Evolutionary conservation across 2,113 vertebrate genomes (phyloP).

Genomic region (Anarhynchus alexandrinus): DNA sequence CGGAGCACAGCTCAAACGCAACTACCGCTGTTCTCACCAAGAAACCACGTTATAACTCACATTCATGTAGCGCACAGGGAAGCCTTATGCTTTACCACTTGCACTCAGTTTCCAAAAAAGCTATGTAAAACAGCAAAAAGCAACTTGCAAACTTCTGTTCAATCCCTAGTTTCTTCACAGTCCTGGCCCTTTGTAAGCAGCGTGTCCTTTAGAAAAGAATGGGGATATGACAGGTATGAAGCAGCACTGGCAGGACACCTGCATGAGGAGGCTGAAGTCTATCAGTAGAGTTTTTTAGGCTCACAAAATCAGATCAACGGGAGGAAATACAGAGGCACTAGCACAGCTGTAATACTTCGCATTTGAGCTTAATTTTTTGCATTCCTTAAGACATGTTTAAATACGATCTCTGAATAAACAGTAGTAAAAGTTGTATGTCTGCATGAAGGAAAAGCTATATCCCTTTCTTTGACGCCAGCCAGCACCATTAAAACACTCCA

Average conservation of each 20-base stretch:
- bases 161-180: background rate
- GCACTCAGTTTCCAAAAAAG: background rate
- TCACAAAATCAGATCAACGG: background rate
- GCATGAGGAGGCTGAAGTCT: background rate
- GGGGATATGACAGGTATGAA: rapidly evolving
- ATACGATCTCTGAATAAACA: background rate
- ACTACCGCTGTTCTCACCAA: background rate
- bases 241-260: background rate
- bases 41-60: background rate
- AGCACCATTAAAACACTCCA: background rate
- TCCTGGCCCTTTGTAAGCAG: background rate
- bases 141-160: background rate
- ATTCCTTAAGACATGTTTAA: background rate
- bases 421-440: background rate
- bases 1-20: background rate
- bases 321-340: background rate
- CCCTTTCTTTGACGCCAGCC: background rate
- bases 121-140: background rate
- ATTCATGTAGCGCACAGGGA: background rate
- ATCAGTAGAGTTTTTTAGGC: background rate
- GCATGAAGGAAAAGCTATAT: background rate
- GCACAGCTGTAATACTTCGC: background rate
- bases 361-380: background rate
- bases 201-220: background rate
- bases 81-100: rapidly evolving